Percentiles rank a stretch among this genome's conserved stretches.
Conservation (phyloP, 2,113 vertebrate species). For the Probosciger aterrimus region DNA sequence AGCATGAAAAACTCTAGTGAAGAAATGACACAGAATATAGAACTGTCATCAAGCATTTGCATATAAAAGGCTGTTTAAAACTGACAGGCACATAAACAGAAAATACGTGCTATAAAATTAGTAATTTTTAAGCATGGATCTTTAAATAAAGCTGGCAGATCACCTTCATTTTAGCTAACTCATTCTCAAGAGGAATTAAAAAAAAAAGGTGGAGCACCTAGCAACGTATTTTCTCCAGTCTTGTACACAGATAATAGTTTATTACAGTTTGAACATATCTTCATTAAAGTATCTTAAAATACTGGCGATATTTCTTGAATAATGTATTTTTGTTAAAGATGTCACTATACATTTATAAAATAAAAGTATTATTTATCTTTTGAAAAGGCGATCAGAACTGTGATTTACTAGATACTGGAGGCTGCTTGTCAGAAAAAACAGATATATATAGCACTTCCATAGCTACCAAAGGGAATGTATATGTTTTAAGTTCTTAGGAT, state of each 20-base stretch:
- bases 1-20: slow-evolving; percentile 31
- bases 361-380: neutral
- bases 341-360: neutral
- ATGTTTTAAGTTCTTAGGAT: neutral
- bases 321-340: neutral
- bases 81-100: slow-evolving; percentile 60
- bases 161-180: neutral
- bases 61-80: slow-evolving; percentile 57
- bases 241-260: neutral
- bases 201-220: neutral
- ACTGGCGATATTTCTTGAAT: neutral
- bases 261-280: neutral
- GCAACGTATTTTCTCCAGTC: neutral
- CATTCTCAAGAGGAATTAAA: slow-evolving; percentile 8
- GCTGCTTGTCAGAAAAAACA: neutral
- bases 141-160: slow-evolving; percentile 37
- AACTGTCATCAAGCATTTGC: slow-evolving; percentile 28
- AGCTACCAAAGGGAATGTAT: neutral
- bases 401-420: neutral
- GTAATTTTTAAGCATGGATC: slow-evolving; percentile 15
- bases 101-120: slow-evolving; percentile 56
- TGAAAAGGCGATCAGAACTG: neutral
- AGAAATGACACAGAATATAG: slow-evolving; percentile 45
- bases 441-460: neutral
- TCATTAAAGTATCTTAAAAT: neutral